phyloP scores from a whole-genome alignment of 2,888 invertebrate species.

The Incurvaria masculella region DNA sequence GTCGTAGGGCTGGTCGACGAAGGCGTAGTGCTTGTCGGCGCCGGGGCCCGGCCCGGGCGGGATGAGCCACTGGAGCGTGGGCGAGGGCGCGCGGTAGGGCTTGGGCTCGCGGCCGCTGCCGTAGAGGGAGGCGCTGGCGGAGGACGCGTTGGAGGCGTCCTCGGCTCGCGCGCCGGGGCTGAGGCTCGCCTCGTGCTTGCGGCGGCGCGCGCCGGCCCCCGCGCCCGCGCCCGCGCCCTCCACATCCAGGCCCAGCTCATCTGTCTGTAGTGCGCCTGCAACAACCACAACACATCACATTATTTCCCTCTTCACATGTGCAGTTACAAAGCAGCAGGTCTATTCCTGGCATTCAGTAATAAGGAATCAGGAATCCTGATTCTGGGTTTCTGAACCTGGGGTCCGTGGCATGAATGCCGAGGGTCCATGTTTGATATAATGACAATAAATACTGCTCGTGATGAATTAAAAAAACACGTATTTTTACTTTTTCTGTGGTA shows the following conservation, averaged over 20 bases:
- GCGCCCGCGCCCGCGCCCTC: conserved; percentile 28
- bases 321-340: too few species aligned
- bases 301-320: too few species aligned
- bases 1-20: conserved; percentile 63
- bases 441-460: too few species aligned
- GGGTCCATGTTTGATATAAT: too few species aligned
- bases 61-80: conserved; percentile 69
- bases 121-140: conserved; percentile 60
- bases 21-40: conserved; percentile 55
- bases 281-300: conserved; percentile 31
- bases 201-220: conserved; percentile 53
- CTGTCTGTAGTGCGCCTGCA: conserved; percentile 76
- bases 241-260: conserved; percentile 65
- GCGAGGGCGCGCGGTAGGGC: conserved; percentile 47
- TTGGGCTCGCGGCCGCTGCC: conserved; percentile 40
- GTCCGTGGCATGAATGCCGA: too few species aligned
- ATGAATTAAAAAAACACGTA: too few species aligned
- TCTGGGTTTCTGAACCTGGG: too few species aligned
- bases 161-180: conserved; percentile 70
- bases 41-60: conserved; percentile 67
- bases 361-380: too few species aligned
- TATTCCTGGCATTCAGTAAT: too few species aligned
- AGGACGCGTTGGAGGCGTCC: conserved; percentile 69
- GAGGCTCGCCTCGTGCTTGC: conserved; percentile 62
- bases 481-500: too few species aligned